Conservation (phyloP, 2,113 vertebrate species). For the Chinchilla lanigera region DNA sequence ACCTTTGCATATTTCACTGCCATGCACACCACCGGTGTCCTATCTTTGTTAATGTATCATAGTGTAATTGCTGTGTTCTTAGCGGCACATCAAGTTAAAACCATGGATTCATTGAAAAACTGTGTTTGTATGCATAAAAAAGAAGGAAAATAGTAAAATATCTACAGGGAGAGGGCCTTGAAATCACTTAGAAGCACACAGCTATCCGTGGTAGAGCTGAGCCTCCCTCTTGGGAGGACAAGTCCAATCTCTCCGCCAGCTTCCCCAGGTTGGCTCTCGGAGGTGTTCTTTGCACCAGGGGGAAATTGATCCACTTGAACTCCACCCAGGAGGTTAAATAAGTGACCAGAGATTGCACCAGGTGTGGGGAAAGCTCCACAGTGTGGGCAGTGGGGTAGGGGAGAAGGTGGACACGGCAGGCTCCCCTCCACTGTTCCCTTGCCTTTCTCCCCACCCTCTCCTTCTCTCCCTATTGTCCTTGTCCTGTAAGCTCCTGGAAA, state of each 20-base stretch:
- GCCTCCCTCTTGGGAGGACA: not conserved
- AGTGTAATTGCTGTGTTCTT: not conserved
- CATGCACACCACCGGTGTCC: not conserved
- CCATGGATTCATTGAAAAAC: not conserved
- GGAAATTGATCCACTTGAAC: not conserved
- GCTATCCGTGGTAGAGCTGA: too few species aligned
- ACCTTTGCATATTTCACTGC: not conserved
- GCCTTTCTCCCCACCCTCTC: not conserved
- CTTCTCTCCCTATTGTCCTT: not conserved
- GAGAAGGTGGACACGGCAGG: not conserved
- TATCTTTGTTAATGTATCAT: not conserved
- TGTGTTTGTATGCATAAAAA: not conserved
- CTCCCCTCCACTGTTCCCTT: not conserved
- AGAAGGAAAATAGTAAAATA: not conserved
- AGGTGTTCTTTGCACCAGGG: not conserved
- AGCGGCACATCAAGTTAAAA: not conserved
- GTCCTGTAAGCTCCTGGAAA: not conserved
- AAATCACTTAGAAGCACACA: not conserved
- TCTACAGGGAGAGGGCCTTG: not conserved
- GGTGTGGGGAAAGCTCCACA: not conserved
- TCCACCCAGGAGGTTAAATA: not conserved
- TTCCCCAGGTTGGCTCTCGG: not conserved
- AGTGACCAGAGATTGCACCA: too few species aligned
- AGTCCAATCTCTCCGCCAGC: not conserved
- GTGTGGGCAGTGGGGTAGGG: not conserved